Evolutionary conservation across 2,113 vertebrate genomes (phyloP).

Genomic region (Erpornis zantholeuca): DNA sequence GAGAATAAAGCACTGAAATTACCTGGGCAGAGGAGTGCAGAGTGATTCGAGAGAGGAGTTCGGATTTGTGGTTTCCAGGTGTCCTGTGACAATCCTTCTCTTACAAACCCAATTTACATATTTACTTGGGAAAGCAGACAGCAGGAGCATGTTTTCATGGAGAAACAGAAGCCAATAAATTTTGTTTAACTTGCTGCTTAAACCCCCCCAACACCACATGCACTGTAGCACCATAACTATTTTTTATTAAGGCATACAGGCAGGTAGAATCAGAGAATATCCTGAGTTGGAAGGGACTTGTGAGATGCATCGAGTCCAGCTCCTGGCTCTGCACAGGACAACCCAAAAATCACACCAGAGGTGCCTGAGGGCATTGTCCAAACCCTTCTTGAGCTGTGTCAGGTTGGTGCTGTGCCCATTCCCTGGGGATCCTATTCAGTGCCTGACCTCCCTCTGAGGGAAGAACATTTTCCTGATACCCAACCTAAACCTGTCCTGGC

Average conservation of each 20-base stretch:
- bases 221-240: background rate
- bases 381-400: background rate
- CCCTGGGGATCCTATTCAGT: background rate
- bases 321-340: background rate
- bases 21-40: background rate
- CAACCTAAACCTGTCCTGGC: background rate
- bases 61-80: background rate
- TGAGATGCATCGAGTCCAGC: fast-evolving
- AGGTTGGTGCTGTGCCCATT: background rate
- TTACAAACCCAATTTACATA: background rate
- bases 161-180: background rate
- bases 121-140: background rate
- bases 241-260: background rate
- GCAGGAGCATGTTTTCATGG: background rate
- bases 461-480: background rate
- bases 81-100: background rate
- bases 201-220: background rate
- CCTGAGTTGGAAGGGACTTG: background rate
- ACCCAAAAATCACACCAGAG: background rate
- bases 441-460: background rate
- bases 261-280: background rate
- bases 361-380: fast-evolving
- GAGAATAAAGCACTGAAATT: background rate
- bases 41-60: background rate
- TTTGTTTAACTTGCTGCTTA: background rate